Evolutionary conservation across 2,888 invertebrate genomes (phyloP), one percentile per base, ranked within the genome.

Genomic region (Scaeva pyrastri): DNA sequence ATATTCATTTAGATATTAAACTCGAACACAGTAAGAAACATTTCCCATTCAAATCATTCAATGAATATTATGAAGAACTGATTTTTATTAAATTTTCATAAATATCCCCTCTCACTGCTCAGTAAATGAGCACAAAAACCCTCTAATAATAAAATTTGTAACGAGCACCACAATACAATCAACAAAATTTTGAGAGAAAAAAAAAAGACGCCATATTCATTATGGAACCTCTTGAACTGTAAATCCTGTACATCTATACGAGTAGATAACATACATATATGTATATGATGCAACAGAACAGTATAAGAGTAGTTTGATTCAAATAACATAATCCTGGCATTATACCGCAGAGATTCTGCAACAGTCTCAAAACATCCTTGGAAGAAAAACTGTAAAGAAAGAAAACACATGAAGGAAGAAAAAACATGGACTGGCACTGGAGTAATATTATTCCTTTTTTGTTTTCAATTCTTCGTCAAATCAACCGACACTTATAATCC

Each of bases 51-150:
- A 45, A 50, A 43, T 43, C 23, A 62, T 45, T 62, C 45, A 26
- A 56, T 48, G 50, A 70, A 62, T 71, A 70, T 48, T 26, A 58
- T 55, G 50, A 26, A 26, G 31, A 82, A 75, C 79, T 80, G 5
- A 48, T 78, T 80, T 80, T 80, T 84, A 84, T 84, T 84, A 84
- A 84, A 84, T 80, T 79, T 84, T 84, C 80, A 79, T 75, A 84
- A 84, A 80, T 71, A 84, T 62, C 26, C 56, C 48, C 74, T 55
- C 26, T 23, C 2, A 39, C 1, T 41, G 7, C 23, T 50, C 39
- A 64, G 62, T 23, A 50, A 77, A 74, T 77, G 78, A 58, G 50
- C 48, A 85, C 55, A 8, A 64, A 62, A n/a, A 68, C 39, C 74
- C 72, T 19, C 55, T 72, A 83, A 78, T 83, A 77, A 68, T 8